Conservation (phyloP, 2,113 vertebrate genomes). For the Pandion haliaetus region DNA sequence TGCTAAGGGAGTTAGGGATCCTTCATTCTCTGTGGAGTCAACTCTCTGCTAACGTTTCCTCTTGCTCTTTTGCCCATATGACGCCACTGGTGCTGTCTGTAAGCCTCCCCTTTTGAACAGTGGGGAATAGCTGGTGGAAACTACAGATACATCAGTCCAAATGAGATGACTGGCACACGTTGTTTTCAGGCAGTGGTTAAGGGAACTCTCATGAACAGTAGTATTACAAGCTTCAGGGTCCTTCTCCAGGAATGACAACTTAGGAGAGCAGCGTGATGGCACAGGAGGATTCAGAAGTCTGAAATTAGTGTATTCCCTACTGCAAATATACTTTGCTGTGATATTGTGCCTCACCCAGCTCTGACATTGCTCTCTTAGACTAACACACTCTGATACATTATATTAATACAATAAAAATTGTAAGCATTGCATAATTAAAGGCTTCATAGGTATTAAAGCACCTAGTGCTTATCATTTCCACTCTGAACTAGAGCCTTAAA, state of each 20-base stretch:
- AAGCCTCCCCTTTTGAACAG: neutral
- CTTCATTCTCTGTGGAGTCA: neutral
- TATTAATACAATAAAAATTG: neutral
- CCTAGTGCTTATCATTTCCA: neutral
- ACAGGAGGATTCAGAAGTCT: neutral
- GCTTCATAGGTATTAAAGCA: neutral
- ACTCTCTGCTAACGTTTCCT: neutral
- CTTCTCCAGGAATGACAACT: neutral
- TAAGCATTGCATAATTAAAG: neutral
- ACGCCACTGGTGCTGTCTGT: neutral
- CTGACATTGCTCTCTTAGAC: neutral
- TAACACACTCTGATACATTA: fast-evolving
- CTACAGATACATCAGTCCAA: neutral
- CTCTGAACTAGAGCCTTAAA: neutral
- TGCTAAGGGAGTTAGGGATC: neutral
- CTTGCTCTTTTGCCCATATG: neutral
- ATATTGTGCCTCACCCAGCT: neutral
- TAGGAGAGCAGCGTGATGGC: neutral
- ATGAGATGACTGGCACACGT: neutral
- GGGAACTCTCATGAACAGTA: neutral
- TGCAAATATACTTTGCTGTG: neutral
- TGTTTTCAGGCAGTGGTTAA: neutral
- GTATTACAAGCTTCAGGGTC: neutral
- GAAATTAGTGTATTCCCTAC: neutral
- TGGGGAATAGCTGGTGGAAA: neutral